Evolutionary conservation across 2,888 invertebrate genomes (phyloP).

Genomic region (Latrodectus hesperus): DNA sequence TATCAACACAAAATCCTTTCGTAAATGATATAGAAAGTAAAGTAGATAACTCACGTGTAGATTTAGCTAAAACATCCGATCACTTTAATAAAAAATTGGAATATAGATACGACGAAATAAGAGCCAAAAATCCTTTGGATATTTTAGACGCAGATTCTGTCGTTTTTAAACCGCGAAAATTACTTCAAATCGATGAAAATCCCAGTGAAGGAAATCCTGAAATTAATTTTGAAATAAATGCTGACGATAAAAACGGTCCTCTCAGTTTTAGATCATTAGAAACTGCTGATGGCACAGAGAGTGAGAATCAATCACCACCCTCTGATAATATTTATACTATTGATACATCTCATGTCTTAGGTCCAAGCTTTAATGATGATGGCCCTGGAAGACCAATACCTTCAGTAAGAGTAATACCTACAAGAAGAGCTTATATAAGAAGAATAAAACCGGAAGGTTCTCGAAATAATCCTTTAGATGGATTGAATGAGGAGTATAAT

Average conservation of each 20-base stretch:
- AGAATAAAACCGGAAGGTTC: slow-evolving; percentile 44
- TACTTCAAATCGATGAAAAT: slow-evolving; percentile 31
- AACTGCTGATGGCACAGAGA: slow-evolving; percentile 22
- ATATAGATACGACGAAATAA: neutral
- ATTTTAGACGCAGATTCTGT: neutral
- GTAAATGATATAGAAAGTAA: too few species aligned
- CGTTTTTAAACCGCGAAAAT: slow-evolving; percentile 30
- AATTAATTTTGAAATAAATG: neutral
- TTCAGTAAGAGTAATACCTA: slow-evolving; percentile 58
- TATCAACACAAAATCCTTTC: neutral
- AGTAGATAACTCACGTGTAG: too few species aligned
- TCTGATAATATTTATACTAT: slow-evolving; percentile 4
- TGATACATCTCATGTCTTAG: slow-evolving; percentile 54
- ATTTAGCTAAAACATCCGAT: neutral
- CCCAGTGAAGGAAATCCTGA: neutral
- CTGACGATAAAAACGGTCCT: neutral
- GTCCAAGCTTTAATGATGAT: slow-evolving; percentile 51
- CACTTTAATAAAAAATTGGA: neutral
- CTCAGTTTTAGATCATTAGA: neutral
- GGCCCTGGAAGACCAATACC: slow-evolving; percentile 50
- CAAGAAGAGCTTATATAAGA: slow-evolving; percentile 55
- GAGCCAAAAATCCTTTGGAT: neutral
- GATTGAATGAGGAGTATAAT: slow-evolving; percentile 35
- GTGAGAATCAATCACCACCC: neutral
- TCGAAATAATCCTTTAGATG: slow-evolving; percentile 35